Percentiles rank a stretch among this genome's conserved stretches.
phyloP scores from a whole-genome alignment of 2,113 vertebrate species.

The Apodemus sylvaticus region DNA sequence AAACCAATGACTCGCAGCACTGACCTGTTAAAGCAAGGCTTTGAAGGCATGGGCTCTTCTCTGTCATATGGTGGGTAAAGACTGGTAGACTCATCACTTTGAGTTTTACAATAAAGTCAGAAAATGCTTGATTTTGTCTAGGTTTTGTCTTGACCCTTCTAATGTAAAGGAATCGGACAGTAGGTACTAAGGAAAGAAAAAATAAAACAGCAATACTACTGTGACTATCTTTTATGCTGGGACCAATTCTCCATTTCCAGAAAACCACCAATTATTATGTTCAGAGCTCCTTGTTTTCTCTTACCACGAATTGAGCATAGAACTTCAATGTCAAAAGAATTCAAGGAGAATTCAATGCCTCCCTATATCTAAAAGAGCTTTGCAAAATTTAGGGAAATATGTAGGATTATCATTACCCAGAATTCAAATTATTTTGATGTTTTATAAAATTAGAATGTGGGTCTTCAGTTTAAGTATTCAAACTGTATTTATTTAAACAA shows the following conservation, averaged over 20 bases:
- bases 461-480: background rate
- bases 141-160: background rate
- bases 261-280: background rate
- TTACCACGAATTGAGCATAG: background rate
- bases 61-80: background rate
- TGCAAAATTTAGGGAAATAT: background rate
- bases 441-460: conserved; percentile 9
- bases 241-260: background rate
- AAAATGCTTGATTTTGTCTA: background rate
- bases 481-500: background rate
- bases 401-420: background rate
- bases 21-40: no score
- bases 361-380: background rate
- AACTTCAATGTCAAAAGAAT: background rate
- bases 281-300: background rate
- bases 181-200: background rate
- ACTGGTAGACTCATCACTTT: background rate
- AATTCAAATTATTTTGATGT: background rate
- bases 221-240: background rate
- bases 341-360: background rate
- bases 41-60: no score
- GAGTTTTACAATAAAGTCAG: background rate
- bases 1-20: background rate
- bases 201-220: background rate
- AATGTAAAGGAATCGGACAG: background rate